Conservation (phyloP, 2,888 invertebrate genomes). For the Strigamia crassipes region DNA sequence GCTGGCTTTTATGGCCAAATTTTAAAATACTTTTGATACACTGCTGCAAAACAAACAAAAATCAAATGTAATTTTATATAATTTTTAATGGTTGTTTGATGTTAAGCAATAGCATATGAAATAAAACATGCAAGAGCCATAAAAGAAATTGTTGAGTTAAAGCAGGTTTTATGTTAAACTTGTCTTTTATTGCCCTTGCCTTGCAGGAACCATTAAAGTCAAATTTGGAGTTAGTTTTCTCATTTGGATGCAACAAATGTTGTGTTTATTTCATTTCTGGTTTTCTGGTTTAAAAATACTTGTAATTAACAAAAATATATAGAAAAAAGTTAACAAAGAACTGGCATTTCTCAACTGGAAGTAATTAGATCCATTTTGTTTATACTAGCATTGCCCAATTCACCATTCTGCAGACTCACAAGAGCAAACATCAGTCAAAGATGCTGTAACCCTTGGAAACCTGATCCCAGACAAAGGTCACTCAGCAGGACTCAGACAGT, state of each 20-base stretch:
- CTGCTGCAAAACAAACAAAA: too few relatives aligned
- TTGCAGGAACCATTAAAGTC: neutral
- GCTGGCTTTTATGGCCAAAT: too few relatives aligned
- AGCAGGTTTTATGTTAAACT: neutral
- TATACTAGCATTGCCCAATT: conserved; percentile 13
- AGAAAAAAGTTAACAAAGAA: neutral
- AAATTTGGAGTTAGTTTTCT: neutral
- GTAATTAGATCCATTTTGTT: conserved; percentile 8
- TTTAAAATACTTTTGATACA: too few relatives aligned
- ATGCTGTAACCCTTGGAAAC: conserved; percentile 1
- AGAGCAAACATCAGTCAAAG: conserved; percentile 26
- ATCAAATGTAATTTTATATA: too few relatives aligned
- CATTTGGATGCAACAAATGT: neutral
- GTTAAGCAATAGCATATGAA: neutral
- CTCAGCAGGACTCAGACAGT: conserved; percentile 20
- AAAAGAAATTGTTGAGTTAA: neutral
- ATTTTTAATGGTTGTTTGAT: too few relatives aligned
- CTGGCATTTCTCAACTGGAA: neutral
- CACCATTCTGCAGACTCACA: neutral
- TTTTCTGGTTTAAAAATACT: neutral
- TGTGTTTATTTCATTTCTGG: neutral
- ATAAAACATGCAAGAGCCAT: neutral
- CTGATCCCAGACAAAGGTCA: conserved; percentile 9
- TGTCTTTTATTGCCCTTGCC: neutral
- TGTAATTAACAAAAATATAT: neutral